Conservation (phyloP, 2,888 invertebrate species). For the Cantharis rustica region DNA sequence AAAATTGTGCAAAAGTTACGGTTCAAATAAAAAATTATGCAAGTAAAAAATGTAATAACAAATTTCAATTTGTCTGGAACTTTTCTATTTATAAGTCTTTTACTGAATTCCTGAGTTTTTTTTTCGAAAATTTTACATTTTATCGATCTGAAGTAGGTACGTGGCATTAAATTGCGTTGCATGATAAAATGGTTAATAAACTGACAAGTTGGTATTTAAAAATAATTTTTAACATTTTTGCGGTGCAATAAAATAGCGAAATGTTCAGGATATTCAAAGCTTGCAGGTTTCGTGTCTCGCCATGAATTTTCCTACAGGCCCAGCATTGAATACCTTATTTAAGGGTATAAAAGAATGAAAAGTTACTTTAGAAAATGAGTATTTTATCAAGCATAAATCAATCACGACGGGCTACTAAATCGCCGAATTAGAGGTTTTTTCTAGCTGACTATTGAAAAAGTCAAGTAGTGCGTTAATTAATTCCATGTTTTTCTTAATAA, state of each 20-base stretch:
- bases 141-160: no score
- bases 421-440: background rate
- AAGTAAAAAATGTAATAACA: no score
- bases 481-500: background rate
- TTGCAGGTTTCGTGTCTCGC: background rate
- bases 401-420: background rate
- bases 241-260: background rate
- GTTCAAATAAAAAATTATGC: no score
- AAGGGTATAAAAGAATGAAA: background rate
- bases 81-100: no score
- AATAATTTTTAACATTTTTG: no score
- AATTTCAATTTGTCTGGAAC: no score
- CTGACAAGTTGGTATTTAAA: no score
- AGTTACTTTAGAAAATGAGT: background rate
- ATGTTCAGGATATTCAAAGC: background rate
- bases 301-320: background rate
- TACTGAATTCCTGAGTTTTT: no score
- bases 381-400: background rate
- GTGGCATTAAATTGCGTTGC: no score
- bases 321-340: background rate
- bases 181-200: no score
- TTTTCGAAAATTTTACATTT: no score
- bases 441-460: background rate
- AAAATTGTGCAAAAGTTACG: no score
- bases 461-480: background rate